These are phyloP conservation scores for Caenorhabditis sp. DNA, from an alignment of 2,888 invertebrate species.

Conservation along the genomic window DNA sequence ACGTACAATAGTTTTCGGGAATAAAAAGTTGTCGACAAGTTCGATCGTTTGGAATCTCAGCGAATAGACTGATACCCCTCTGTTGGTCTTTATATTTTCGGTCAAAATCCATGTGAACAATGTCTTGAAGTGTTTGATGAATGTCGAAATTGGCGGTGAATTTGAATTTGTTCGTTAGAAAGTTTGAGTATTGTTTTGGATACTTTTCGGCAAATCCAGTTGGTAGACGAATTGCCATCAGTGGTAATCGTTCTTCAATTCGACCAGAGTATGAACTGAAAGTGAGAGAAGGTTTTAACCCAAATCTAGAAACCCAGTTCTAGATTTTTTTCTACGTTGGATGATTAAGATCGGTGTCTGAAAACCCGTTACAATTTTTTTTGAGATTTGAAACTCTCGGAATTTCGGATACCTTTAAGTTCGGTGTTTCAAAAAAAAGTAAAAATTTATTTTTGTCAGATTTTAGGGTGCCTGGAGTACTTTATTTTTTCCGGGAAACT, in stretches of 20 bases:
- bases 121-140: constrained; percentile 63
- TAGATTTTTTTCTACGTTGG: no score
- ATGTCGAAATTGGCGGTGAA: constrained; percentile 71
- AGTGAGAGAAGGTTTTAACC: no score
- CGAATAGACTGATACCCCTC: constrained; percentile 2
- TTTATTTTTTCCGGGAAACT: no score
- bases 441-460: no score
- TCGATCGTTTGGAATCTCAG: not conserved
- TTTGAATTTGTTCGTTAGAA: constrained; percentile 18
- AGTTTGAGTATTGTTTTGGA: constrained; percentile 28
- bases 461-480: no score
- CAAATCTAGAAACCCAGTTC: no score
- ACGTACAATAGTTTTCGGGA: constrained; percentile 60
- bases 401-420: no score
- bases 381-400: no score
- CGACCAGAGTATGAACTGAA: constrained; percentile 14
- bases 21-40: not conserved
- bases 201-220: constrained; percentile 51
- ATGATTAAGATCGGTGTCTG: no score
- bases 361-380: no score
- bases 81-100: not conserved
- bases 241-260: constrained; percentile 72
- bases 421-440: no score
- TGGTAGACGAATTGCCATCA: constrained; percentile 71
- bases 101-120: constrained; percentile 17